Evolutionary conservation across 2,888 invertebrate genomes (phyloP), one percentile per base, ranked within the genome.

Genomic region (Orchesella flavescens): DNA sequence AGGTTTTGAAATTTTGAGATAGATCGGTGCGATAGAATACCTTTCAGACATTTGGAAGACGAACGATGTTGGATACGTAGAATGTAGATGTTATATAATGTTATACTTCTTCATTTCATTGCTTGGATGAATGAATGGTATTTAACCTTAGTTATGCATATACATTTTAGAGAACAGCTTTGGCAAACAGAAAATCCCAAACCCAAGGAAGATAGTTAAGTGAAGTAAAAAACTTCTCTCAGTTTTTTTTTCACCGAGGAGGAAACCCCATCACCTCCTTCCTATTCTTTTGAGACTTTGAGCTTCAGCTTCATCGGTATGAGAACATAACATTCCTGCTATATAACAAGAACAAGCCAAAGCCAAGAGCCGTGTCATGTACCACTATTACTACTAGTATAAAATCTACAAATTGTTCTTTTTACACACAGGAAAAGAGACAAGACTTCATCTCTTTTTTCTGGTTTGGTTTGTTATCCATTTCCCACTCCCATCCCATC

Each of bases 21-120:
- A 24, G 61, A 61, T 61, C 61, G 24, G 61, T 24, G 57, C 24
- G 61, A 61, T 61, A 61, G 61, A 24, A 61, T 61, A 61, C 61
- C 61, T 61, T 61, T 61, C 13, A 15, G 61, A 61, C 61, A 61
- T 61, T 61, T 61, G 13, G 61, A 61, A 61, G 24, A 61, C 12
- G 24, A 61, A 61, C 24, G n/a, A 24, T 12, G 21, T 53, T 5
- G 53, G 2, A 46, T n/a, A n/a, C n/a, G n/a, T n/a, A n/a, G n/a
- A n/a, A n/a, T n/a, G n/a, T n/a, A n/a, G n/a, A n/a, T n/a, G n/a
- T n/a, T n/a, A n/a, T 46, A 10, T 46, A 46, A 46, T 12, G 15
- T 53, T 53, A 53, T 53, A 53, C 53, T 53, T 3, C 53, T 53
- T 46, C 46, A 46, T 10, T 46, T 46, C n/a, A n/a, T n/a, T 34